Percentiles rank a stretch among this genome's conserved stretches.
These are phyloP conservation scores for Plutella xylostella DNA, from an alignment of 2,888 invertebrate genomes.

Conservation along the genomic window DNA sequence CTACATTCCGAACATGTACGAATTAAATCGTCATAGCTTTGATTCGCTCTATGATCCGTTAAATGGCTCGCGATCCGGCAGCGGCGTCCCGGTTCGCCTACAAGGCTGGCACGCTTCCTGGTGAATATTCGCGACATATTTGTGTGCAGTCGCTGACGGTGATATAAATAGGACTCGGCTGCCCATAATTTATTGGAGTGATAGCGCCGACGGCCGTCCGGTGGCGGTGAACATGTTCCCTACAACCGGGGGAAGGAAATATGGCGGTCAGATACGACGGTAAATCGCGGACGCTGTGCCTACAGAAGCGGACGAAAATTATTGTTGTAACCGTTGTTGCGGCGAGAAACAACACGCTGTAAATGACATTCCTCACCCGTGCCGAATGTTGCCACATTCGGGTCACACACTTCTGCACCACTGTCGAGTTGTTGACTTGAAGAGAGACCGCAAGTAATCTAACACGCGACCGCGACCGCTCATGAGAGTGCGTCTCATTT, in stretches of 20 bases:
- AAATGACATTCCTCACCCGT: slow-evolving; percentile 54
- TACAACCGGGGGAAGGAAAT: slow-evolving; percentile 26
- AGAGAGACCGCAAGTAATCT: slow-evolving; percentile 57
- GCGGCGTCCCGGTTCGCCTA: background rate
- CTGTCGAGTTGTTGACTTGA: slow-evolving; percentile 36
- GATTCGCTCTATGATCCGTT: background rate
- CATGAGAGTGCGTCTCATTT: slow-evolving; percentile 53
- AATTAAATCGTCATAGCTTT: slow-evolving; percentile 4
- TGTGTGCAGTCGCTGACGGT: slow-evolving; percentile 2
- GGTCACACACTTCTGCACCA: slow-evolving; percentile 58
- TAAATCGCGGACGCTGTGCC: background rate
- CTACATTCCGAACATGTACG: slow-evolving; percentile 12
- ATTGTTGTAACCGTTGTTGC: slow-evolving; percentile 28
- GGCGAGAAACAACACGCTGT: slow-evolving; percentile 32
- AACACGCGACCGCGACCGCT: slow-evolving; percentile 23
- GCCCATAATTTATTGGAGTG: slow-evolving; percentile 34
- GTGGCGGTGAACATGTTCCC: slow-evolving; percentile 30
- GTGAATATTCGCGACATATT: slow-evolving; percentile 1
- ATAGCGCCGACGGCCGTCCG: slow-evolving; percentile 30
- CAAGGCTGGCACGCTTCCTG: too few relatives aligned
- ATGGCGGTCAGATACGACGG: slow-evolving; percentile 28
- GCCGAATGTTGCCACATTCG: slow-evolving; percentile 40
- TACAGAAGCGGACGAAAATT: slow-evolving; percentile 22
- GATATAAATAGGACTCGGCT: slow-evolving; percentile 25
- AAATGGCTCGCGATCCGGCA: background rate